Evolutionary conservation across 92 coral and sea anemone genomes (phyloP), one percentile per base, ranked within the genome.

Genomic region (Anthopleura xanthogrammica): DNA sequence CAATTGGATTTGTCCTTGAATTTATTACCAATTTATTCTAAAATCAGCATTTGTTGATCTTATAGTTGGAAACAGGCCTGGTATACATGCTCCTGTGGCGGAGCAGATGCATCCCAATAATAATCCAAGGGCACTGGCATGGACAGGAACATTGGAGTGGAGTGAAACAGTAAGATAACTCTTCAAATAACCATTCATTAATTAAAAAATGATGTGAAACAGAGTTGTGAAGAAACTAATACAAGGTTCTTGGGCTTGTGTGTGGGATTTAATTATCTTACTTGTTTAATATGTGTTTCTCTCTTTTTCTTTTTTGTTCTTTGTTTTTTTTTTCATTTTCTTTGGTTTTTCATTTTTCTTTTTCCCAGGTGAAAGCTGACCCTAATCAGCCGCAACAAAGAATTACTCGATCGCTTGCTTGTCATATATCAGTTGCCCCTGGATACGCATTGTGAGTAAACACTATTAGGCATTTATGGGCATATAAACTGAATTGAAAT

Each of bases 121-220:
- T n/a, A 75, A 68, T 40, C 91, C 90, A 76, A 90, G 90, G 79
- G 68, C 85, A 10, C 83, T 93, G 3, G 97, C 94, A 17, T 95
- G 98, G 98, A 93, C 93, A 1, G 98, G 98, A 7, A 90, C 81
- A 64, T 83, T 95, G 48, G 97, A 95, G 83, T 95, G 98, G 98
- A 91, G 87, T 68, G 98, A 95, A 75, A 86, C 95, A 66, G 98
- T 95, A 85, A 88, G 94, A 6, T 54, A 42, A 62, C 20, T 62
- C 10, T 57, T 57, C 0, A 46, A 43, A 46, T 46, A 46, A 46
- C 50, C 5, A 46, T 9, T 46, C 0, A 46, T 9, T 9, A 46
- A 4, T 43, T 43, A 4, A 43, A 5, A 5, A 46, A 46, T 46
- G 7, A 46, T 5, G 3, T 46, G 50, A 29, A 29, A 29, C 36